phyloP scores from a whole-genome alignment of 1,140 invertebrate genomes.

The Marisa cornuarietis region DNA sequence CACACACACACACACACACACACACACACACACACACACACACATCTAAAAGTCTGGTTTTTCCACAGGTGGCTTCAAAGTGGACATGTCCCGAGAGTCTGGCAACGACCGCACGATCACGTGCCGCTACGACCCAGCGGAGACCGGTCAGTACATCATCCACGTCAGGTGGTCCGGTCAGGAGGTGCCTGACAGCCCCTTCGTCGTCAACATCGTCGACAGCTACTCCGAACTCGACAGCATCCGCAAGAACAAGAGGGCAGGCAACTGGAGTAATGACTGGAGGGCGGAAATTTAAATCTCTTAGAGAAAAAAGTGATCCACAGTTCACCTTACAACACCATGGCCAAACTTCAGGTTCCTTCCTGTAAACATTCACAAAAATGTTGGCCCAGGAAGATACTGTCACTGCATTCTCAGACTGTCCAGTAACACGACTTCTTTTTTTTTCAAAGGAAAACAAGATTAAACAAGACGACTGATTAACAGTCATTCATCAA shows the following conservation, averaged over 20 bases:
- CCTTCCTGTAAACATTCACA: too few relatives aligned
- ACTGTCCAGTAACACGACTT: too few relatives aligned
- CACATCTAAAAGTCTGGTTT: not conserved
- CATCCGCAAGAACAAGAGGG: constrained; percentile 18
- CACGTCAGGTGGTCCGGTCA: constrained; percentile 98
- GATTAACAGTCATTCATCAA: too few relatives aligned
- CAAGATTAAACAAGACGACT: too few relatives aligned
- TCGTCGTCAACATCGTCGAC: constrained; percentile 98
- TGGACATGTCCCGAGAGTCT: constrained; percentile 98
- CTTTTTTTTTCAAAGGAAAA: too few relatives aligned
- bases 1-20: too few relatives aligned
- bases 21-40: too few relatives aligned
- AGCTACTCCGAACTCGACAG: constrained; percentile 89
- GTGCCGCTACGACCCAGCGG: constrained; percentile 96
- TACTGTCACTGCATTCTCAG: too few relatives aligned
- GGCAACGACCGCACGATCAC: constrained; percentile 97
- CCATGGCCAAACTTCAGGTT: too few relatives aligned
- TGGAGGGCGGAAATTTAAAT: constrained; percentile 32
- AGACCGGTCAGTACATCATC: constrained; percentile 97
- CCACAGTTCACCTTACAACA: too few relatives aligned
- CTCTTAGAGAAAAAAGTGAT: not conserved
- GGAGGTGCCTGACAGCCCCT: constrained; percentile 90
- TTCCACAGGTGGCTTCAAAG: constrained; percentile 86
- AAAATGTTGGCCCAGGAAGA: too few relatives aligned
- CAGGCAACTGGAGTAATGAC: not conserved